phyloP scores from a whole-genome alignment of 2,888 invertebrate species.

The Acanthoscelides obtectus region DNA sequence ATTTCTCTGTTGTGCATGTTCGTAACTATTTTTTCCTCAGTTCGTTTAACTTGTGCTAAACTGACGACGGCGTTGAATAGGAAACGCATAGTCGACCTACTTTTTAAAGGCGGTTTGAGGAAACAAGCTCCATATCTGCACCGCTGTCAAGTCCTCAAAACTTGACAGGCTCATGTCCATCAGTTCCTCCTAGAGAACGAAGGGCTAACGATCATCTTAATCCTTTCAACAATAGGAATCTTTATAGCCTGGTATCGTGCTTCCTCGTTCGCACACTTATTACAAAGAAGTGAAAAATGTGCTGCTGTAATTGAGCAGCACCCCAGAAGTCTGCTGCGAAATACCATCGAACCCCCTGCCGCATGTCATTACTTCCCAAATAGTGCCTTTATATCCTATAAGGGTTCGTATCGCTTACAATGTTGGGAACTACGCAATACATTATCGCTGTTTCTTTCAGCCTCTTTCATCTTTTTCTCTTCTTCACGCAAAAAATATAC shows the following conservation, averaged over 20 bases:
- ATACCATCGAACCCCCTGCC: neutral
- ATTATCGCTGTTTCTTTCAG: no score
- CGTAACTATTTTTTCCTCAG: no score
- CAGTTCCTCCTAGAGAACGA: neutral
- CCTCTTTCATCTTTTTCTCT: no score
- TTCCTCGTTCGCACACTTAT: neutral
- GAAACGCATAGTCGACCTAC: no score
- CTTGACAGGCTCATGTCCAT: no score
- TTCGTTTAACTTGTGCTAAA: no score
- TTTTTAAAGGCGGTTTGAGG: no score
- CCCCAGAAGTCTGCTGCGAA: neutral
- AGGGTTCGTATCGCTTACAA: neutral
- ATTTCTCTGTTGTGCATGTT: no score
- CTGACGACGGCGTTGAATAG: no score
- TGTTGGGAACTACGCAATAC: neutral
- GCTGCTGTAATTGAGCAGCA: neutral
- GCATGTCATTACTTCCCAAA: neutral
- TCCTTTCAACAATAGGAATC: neutral
- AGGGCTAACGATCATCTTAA: neutral
- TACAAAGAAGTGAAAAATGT: neutral
- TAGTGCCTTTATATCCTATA: neutral
- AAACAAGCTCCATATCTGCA: no score
- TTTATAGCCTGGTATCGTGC: neutral
- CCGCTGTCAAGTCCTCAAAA: no score
- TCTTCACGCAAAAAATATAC: neutral